Evolutionary conservation across 1,140 invertebrate genomes (phyloP).

Genomic region (Apocrypta bakeri): DNA sequence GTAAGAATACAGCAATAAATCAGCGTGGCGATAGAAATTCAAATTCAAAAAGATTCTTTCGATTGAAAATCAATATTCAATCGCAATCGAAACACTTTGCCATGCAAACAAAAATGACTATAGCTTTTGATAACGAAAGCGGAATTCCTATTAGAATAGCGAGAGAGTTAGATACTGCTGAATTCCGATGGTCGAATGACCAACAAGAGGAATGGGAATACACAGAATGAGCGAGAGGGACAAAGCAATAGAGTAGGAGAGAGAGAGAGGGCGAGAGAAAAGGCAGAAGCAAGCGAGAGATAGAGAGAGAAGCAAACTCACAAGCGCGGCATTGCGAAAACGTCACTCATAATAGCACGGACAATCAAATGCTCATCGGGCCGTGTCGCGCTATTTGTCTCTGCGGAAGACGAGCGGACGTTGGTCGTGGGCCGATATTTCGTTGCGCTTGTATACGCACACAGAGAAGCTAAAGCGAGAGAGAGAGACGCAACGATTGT

Average conservation of each 20-base stretch:
- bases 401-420: constrained; percentile 69
- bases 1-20: background rate
- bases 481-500: constrained; percentile 64
- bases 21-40: background rate
- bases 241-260: background rate
- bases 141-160: constrained; percentile 26
- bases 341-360: constrained; percentile 72
- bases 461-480: constrained; percentile 49
- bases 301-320: constrained; percentile 7
- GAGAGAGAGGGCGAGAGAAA: background rate
- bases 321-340: constrained; percentile 63
- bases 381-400: constrained; percentile 70
- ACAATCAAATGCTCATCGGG: constrained; percentile 71
- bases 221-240: background rate
- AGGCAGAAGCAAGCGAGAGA: constrained; percentile 21
- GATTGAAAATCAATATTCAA: background rate
- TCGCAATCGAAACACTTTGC: background rate
- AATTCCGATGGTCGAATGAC: constrained; percentile 23
- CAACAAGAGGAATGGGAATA: constrained; percentile 12
- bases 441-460: constrained; percentile 56
- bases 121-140: background rate
- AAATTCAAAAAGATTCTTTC: constrained; percentile 3
- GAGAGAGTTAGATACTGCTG: background rate
- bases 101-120: background rate
- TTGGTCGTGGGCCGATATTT: constrained; percentile 52